These are phyloP conservation scores for Hippocampus kuda DNA, from an alignment of 2,797 vertebrate species.

Conservation along the genomic window DNA sequence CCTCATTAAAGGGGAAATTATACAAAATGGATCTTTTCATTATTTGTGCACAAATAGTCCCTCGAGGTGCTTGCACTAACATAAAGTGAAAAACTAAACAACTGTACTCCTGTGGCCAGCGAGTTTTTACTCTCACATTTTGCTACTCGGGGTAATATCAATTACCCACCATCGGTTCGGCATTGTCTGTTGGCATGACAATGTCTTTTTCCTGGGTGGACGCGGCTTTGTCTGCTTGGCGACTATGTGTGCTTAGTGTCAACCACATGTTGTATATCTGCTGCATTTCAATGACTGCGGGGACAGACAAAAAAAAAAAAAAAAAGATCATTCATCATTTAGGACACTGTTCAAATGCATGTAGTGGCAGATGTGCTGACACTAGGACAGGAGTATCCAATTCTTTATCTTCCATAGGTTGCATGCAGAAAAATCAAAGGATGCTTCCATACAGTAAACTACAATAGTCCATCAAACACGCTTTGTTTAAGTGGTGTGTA, in stretches of 20 bases:
- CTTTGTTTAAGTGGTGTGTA: too few species aligned
- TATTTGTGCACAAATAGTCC: too few species aligned
- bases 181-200: constrained; percentile 89
- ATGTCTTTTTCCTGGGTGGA: constrained; percentile 78
- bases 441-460: background rate
- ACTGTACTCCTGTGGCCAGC: too few species aligned
- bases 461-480: too few species aligned
- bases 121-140: background rate
- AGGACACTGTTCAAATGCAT: background rate
- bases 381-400: background rate
- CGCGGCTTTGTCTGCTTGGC: constrained; percentile 62
- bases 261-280: constrained; percentile 86
- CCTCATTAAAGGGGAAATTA: too few species aligned
- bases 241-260: constrained; percentile 65
- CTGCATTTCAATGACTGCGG: constrained; percentile 84
- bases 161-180: constrained; percentile 75
- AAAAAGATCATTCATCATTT: background rate
- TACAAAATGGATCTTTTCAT: too few species aligned
- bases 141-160: too few species aligned
- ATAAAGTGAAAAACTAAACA: too few species aligned
- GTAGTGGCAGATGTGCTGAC: background rate
- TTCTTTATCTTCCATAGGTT: background rate
- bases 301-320: constrained; percentile 8
- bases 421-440: background rate
- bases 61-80: too few species aligned